These are phyloP conservation scores for Helogale parvula DNA, from an alignment of 2,113 vertebrate species.

Conservation along the genomic window DNA sequence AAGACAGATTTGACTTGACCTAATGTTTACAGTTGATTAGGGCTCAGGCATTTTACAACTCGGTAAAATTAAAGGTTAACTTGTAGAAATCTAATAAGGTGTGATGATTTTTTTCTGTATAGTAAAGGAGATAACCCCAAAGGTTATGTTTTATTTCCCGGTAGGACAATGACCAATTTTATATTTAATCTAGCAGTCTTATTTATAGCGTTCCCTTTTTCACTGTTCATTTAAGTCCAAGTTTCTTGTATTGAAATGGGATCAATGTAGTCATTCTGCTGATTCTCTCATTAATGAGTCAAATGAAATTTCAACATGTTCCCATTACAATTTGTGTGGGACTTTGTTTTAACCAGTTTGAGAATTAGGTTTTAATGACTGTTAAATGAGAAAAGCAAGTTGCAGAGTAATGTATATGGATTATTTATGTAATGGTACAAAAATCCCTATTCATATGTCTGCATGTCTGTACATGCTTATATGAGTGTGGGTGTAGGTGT, in stretches of 20 bases:
- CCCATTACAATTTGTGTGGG: neutral
- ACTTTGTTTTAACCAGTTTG: neutral
- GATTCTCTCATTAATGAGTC: neutral
- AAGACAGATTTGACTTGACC: neutral
- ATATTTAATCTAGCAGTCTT: slow-evolving; percentile 31
- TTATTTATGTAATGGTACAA: neutral
- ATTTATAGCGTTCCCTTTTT: neutral
- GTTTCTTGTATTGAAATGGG: neutral
- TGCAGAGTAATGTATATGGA: neutral
- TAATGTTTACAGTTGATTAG: neutral
- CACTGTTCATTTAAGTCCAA: neutral
- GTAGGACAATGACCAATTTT: slow-evolving; percentile 25
- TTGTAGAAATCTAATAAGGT: neutral
- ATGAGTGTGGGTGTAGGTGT: neutral
- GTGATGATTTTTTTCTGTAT: neutral
- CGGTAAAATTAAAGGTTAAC: neutral
- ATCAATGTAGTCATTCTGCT: neutral
- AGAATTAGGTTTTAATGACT: slow-evolving; percentile 30
- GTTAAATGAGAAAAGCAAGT: slow-evolving; percentile 32
- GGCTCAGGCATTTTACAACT: neutral
- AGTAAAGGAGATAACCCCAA: slow-evolving; percentile 36
- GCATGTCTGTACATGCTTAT: neutral
- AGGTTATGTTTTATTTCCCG: slow-evolving; percentile 62
- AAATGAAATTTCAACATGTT: slow-evolving; percentile 27
- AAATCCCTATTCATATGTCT: neutral